These are phyloP conservation scores for Ceyx cyanopectus DNA, from an alignment of 2,113 vertebrate genomes.

Conservation along the genomic window DNA sequence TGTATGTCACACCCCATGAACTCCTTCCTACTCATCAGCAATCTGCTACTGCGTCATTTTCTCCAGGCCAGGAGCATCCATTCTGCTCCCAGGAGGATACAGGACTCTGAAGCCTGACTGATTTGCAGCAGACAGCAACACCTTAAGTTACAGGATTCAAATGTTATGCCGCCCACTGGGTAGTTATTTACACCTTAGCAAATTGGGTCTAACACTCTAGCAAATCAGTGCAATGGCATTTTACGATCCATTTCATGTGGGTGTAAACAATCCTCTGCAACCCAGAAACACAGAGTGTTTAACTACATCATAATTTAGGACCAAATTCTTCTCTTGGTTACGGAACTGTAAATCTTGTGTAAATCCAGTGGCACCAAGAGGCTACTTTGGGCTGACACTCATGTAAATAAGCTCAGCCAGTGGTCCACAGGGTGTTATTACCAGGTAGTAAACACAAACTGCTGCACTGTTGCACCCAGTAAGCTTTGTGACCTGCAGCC, in stretches of 20 bases:
- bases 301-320: slow-evolving; percentile 24
- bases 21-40: slow-evolving; percentile 33
- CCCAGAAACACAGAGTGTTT: not conserved
- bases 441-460: slow-evolving; percentile 2
- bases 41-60: slow-evolving; percentile 8
- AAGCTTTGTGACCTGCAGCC: not conserved
- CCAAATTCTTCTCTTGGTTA: not conserved
- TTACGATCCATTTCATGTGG: slow-evolving; percentile 19
- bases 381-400: not conserved
- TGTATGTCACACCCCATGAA: not conserved
- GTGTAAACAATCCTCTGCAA: slow-evolving; percentile 8
- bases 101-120: not conserved
- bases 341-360: not conserved
- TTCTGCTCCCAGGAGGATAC: not conserved
- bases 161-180: slow-evolving; percentile 33
- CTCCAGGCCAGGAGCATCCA: not conserved
- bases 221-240: slow-evolving; percentile 33
- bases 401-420: not conserved
- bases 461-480: not conserved
- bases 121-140: slow-evolving; percentile 26
- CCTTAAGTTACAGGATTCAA: slow-evolving; percentile 42
- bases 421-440: not conserved
- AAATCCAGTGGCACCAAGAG: slow-evolving; percentile 5
- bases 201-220: slow-evolving; percentile 40
- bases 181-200: slow-evolving; percentile 67